Percentiles rank a stretch among this genome's conserved stretches.
Conservation (phyloP, 2,113 vertebrate genomes). For the Poeciliopsis prolifica region DNA sequence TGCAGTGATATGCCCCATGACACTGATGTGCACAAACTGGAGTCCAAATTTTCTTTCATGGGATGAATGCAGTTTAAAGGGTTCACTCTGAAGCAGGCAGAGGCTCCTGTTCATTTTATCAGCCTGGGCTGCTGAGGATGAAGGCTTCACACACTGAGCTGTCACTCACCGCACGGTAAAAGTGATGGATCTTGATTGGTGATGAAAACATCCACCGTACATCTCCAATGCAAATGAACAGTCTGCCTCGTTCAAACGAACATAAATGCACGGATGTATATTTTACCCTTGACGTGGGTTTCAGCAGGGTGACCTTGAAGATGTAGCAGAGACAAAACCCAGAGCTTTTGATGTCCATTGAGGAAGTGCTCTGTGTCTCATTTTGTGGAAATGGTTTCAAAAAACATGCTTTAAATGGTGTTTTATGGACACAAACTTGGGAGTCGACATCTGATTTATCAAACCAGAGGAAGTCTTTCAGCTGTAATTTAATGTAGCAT, state of each 20-base stretch:
- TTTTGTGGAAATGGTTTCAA: not conserved
- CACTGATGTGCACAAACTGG: not conserved
- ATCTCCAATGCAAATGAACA: constrained; percentile 19
- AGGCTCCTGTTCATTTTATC: not conserved
- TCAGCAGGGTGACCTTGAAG: constrained; percentile 25
- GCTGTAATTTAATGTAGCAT: constrained; percentile 38
- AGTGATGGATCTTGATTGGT: not conserved
- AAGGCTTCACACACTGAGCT: constrained; percentile 18
- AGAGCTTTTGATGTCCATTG: not conserved
- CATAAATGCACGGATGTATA: not conserved
- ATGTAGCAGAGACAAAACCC: not conserved
- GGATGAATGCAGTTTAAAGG: not conserved
- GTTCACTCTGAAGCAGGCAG: not conserved
- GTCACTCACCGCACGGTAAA: constrained; percentile 27
- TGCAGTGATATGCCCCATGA: not conserved
- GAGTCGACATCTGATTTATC: constrained; percentile 42
- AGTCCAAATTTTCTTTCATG: not conserved
- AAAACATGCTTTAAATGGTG: constrained; percentile 10
- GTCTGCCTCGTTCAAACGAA: not conserved
- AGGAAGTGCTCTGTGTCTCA: not conserved
- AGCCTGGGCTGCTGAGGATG: not conserved
- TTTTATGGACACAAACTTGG: constrained; percentile 6
- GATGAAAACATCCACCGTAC: constrained; percentile 15
- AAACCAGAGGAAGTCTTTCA: constrained; percentile 13
- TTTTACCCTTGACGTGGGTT: not conserved